phyloP scores from a whole-genome alignment of 2,113 vertebrate species.

The Zosterops borbonicus region DNA sequence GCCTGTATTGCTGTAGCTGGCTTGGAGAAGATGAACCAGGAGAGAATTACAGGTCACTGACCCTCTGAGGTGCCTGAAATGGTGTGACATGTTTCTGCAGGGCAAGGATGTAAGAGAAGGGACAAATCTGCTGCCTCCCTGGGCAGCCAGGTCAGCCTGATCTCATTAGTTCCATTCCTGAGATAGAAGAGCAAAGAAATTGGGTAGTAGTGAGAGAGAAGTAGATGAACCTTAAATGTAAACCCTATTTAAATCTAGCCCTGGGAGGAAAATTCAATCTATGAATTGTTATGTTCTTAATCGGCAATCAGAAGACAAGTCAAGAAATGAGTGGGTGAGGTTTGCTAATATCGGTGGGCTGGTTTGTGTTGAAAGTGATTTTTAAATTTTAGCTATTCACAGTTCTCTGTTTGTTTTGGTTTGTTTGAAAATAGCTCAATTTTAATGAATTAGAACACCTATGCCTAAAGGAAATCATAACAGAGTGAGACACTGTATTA shows the following conservation, averaged over 20 bases:
- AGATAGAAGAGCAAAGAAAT: background rate
- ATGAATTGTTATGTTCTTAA: background rate
- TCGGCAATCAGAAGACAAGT: background rate
- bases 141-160: background rate
- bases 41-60: background rate
- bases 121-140: background rate
- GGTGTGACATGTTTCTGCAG: background rate
- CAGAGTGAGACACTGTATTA: background rate
- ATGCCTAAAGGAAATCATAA: background rate
- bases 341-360: background rate
- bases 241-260: background rate
- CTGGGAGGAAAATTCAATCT: background rate
- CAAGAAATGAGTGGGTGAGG: background rate
- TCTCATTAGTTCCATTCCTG: background rate
- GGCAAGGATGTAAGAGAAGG: background rate
- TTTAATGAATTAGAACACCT: slow-evolving; percentile 20
- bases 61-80: background rate
- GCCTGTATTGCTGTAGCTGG: background rate
- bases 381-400: background rate
- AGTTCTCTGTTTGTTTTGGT: background rate
- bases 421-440: background rate
- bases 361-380: background rate
- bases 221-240: background rate
- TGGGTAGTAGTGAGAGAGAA: background rate
- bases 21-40: background rate